Evolutionary conservation across 2,797 vertebrate genomes (phyloP).

Genomic region (Poecilia velifera): DNA sequence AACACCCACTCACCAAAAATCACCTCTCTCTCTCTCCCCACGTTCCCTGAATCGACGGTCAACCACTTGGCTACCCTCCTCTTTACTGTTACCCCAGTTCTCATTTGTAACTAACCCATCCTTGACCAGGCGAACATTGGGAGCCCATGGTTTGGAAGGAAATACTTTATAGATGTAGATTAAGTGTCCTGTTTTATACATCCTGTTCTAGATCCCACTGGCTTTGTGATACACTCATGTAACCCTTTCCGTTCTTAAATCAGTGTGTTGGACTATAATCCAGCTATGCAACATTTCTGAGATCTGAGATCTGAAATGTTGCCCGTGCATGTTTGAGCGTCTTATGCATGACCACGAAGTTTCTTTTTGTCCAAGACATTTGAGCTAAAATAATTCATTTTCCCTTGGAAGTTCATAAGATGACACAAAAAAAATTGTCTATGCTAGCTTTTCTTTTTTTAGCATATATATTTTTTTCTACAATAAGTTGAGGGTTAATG

Average conservation of each 20-base stretch:
- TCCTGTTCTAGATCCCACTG: slow-evolving; percentile 19
- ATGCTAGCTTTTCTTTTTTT: not conserved
- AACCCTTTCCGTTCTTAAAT: slow-evolving; percentile 14
- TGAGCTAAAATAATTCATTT: slow-evolving; percentile 1
- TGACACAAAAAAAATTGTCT: not conserved
- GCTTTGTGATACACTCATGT: slow-evolving; percentile 27
- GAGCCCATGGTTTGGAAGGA: slow-evolving; percentile 86
- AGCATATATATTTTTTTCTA: not conserved
- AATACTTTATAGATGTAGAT: slow-evolving; percentile 35
- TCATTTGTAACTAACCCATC: slow-evolving; percentile 67
- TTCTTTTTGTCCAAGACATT: slow-evolving; percentile 29
- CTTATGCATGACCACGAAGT: slow-evolving; percentile 51
- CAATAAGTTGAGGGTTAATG: not conserved
- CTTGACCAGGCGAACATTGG: slow-evolving; percentile 75
- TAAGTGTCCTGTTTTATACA: slow-evolving; percentile 16
- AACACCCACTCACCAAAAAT: slow-evolving; percentile 60
- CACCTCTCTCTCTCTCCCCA: not conserved
- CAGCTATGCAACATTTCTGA: slow-evolving; percentile 8
- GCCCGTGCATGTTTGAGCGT: slow-evolving; percentile 38
- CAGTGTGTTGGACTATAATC: slow-evolving; percentile 1
- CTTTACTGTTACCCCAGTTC: slow-evolving; percentile 38
- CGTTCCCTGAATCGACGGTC: slow-evolving; percentile 38
- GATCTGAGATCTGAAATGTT: slow-evolving; percentile 28
- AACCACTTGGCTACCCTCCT: slow-evolving; percentile 60
- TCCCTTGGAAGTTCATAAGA: slow-evolving; percentile 15